Evolutionary conservation across 2,888 invertebrate species (phyloP), one percentile per base, ranked within the genome.

Genomic region (Escarpia spicata): DNA sequence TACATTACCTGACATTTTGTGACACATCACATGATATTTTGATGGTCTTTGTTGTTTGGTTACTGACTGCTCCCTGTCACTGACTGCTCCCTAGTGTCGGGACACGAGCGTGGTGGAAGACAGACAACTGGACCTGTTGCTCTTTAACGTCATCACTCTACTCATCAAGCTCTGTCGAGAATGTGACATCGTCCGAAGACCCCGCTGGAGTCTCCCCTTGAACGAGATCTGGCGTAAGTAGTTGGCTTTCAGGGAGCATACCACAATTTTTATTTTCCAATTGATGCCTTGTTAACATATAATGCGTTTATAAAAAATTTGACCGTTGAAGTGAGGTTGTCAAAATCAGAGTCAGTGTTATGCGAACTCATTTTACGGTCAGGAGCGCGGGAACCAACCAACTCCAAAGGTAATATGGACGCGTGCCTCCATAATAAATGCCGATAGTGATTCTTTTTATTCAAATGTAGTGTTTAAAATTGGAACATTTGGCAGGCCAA

Each of bases 171-270:
- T 96, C 26, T 93, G 96, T 37, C 93, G 94, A 37, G 95, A 95
- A 43, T 95, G 96, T 93, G 93, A 94, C 92, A 93, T 95, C 6
- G 52, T 95, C 26, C 93, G 94, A 10, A 94, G 95, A 31, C 52
- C 94, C 19, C 94, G 95, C 92, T 96, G 95, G 94, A 93, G 93
- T 0, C 93, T 94, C 37, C 93, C 94, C 10, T 94, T 96, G 92
- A 95, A 95, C 92, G 92, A 91, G 9, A 95, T 96, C 52, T 96
- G 96, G 95, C 95, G 96, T 96, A 93, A 92, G 94, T 91, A 44
- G 91, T 19, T 44, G 10, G 37, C 43, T 52, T 52, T 12, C 52
- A 52, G 26, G 75, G 75, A 6, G 6, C 75, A 26, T 15, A 52
- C 52, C 52, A 15, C 52, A 52, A 52, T 0, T 37, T 52, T 52